Conservation (phyloP, 2,888 invertebrate species). For the Hecatera dysodea region DNA sequence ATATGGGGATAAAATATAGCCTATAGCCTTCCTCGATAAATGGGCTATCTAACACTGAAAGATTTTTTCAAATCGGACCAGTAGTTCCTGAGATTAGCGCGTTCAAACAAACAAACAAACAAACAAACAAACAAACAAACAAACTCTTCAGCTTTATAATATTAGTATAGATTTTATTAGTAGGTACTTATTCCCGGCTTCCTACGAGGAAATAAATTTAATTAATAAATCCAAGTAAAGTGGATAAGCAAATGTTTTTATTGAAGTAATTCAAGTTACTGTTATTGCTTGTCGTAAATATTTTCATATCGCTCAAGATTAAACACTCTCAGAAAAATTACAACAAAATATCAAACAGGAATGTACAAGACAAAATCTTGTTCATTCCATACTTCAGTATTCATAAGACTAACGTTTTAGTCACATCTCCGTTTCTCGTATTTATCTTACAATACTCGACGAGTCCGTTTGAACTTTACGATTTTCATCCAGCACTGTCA, state of each 20-base stretch:
- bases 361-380: slow-evolving; percentile 16
- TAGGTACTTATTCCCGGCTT: neutral
- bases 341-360: slow-evolving; percentile 21
- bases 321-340: slow-evolving; percentile 19
- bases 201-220: neutral
- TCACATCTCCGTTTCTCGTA: slow-evolving; percentile 20
- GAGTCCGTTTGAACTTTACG: slow-evolving; percentile 41
- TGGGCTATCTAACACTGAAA: too few species aligned
- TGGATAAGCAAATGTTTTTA: neutral
- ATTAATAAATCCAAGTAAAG: slow-evolving; percentile 7
- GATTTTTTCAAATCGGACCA: too few species aligned
- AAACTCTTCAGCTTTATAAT: too few species aligned
- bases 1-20: too few species aligned
- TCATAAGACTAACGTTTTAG: slow-evolving; percentile 41
- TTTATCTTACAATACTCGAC: slow-evolving; percentile 36
- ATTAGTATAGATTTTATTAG: neutral
- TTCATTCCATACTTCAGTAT: slow-evolving; percentile 27
- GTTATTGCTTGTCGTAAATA: slow-evolving; percentile 8
- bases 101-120: too few species aligned
- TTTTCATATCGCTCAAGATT: slow-evolving; percentile 19
- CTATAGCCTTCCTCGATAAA: too few species aligned
- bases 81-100: too few species aligned
- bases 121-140: too few species aligned
- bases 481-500: slow-evolving; percentile 45
- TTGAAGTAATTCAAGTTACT: neutral